Base-by-base conservation (phyloP, 2,888 invertebrate species). In the Argyra leucocephala region DNA sequence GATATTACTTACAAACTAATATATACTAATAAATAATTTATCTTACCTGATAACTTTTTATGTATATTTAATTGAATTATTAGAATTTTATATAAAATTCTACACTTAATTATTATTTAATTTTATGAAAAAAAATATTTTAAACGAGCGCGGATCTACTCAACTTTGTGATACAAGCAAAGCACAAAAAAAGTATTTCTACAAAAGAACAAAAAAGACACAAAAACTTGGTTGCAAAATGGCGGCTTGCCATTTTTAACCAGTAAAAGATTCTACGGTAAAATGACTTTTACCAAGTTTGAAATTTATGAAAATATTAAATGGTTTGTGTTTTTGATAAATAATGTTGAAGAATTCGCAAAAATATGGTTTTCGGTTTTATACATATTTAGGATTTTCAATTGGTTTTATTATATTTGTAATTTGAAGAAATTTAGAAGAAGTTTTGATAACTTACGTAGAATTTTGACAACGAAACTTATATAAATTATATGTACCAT, bases 161-260 rank as follows among this genome's bases (percentile, higher is more conserved):
- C 48, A 48, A 48, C 48, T 48, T 48, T 48, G 48, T 48, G n/a
- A 18, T 48, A 48, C 48, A 48, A 48, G 48, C 48, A 48, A 48
- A 48, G 48, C 48, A 48, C 48, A 48, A 48, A n/a, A n/a, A n/a
- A 48, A 48, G 48, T 48, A 48, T 48, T 48, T 48, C n/a, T 18
- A n/a, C n/a, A n/a, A n/a, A n/a, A n/a, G n/a, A n/a, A n/a, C n/a
- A n/a, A n/a, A n/a, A n/a, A n/a, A n/a, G n/a, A n/a, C n/a, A n/a
- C n/a, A n/a, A n/a, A 48, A 48, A 48, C 48, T 48, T 48, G 48
- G 48, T 48, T 48, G 48, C 48, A 48, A 48, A n/a, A 48, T 48
- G 48, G 48, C 48, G 48, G 48, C 48, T 15, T 48, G 48, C 48
- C 48, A 48, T 48, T 15, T 48, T 18, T 18, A 31, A 7, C 10